These are phyloP conservation scores for Alsophila aescularia DNA, from an alignment of 2,888 invertebrate genomes.

Conservation along the genomic window DNA sequence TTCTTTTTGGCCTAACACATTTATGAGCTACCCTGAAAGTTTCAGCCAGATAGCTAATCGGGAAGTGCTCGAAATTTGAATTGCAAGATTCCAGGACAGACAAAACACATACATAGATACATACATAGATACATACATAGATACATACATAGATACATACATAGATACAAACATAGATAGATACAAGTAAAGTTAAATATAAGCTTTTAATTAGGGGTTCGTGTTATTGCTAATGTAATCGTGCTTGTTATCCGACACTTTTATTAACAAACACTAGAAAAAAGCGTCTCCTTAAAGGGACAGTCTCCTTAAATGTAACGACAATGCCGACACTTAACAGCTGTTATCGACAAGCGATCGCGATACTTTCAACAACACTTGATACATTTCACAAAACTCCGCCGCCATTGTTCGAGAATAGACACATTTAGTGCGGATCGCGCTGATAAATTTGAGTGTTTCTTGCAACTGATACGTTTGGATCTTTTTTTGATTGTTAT, in stretches of 20 bases:
- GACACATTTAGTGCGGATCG: slow-evolving; percentile 46
- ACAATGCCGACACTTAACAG: slow-evolving; percentile 39
- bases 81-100: too few species aligned
- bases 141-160: too few species aligned
- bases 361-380: slow-evolving; percentile 62
- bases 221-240: too few species aligned
- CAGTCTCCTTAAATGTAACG: slow-evolving; percentile 41
- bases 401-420: slow-evolving; percentile 50
- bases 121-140: too few species aligned
- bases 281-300: slow-evolving; percentile 27
- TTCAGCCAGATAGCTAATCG: too few species aligned
- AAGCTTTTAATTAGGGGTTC: too few species aligned
- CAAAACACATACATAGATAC: too few species aligned
- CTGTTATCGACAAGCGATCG: slow-evolving; percentile 50
- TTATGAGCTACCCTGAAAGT: too few species aligned
- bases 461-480: slow-evolving; percentile 41
- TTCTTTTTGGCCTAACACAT: too few species aligned
- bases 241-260: neutral
- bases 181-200: too few species aligned
- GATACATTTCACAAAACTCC: slow-evolving; percentile 62
- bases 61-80: too few species aligned
- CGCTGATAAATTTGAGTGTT: slow-evolving; percentile 41
- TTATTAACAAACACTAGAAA: slow-evolving; percentile 7
- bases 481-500: slow-evolving; percentile 39
- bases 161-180: too few species aligned